A percentile compares a stretch with the other conserved stretches of the same genome.
Conservation (phyloP, 2,888 invertebrate species). For the Macrophya annulata region DNA sequence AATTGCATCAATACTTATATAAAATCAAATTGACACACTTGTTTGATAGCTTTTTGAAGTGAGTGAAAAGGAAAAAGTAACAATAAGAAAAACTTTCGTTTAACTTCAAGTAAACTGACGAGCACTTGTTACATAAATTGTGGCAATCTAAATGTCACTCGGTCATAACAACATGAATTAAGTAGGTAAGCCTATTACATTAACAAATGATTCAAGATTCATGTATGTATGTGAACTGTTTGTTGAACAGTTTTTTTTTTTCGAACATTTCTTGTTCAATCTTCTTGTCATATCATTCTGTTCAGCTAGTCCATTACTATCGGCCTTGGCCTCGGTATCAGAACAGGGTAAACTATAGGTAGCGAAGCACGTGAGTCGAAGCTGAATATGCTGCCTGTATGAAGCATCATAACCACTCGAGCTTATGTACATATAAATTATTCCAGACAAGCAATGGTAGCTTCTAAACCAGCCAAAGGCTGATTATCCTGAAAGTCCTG, state of each 20-base stretch:
- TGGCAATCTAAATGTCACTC: neutral
- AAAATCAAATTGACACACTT: neutral
- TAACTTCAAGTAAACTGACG: neutral
- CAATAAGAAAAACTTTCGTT: neutral
- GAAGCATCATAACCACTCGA: neutral
- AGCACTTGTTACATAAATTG: neutral
- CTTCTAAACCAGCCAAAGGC: neutral
- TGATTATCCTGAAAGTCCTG: neutral
- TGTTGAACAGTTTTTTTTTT: neutral
- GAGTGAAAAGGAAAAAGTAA: neutral
- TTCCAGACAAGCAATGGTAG: conserved; percentile 24
- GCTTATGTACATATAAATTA: conserved; percentile 44
- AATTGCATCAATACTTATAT: neutral
- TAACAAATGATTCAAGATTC: neutral
- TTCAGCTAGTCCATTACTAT: conserved; percentile 13
- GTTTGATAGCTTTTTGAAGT: neutral
- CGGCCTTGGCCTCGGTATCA: conserved; percentile 37
- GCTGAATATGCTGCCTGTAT: conserved; percentile 9
- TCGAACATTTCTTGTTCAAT: neutral
- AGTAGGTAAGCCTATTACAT: neutral
- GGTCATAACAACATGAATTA: neutral
- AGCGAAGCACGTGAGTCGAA: conserved; percentile 26
- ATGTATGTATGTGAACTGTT: neutral
- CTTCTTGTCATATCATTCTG: neutral
- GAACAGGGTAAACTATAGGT: conserved; percentile 10